Base-by-base conservation (phyloP, 2,888 invertebrate genomes). In the Lepidochrysops patricia region DNA sequence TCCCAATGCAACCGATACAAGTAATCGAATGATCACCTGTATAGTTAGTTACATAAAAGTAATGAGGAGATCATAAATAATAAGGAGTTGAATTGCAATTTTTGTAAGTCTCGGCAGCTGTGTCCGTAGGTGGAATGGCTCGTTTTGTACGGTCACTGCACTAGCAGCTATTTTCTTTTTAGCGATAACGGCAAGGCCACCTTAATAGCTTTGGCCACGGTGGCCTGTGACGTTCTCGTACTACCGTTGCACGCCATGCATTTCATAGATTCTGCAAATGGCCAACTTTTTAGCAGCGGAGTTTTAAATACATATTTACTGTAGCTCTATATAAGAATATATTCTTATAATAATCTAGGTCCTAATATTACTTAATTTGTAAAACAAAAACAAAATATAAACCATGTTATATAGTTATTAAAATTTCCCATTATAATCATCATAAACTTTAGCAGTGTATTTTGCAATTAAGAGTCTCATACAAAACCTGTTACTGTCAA, bases 131-230 rank as follows among this genome's bases (percentile, higher is more conserved):
- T 49, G 57, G 63, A 63, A 63, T 61, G 59, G 60, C 60, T 59
- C 52, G 59, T 59, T 59, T 59, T 19, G 54, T 62, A 60, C 62
- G 63, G 60, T 65, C 65, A 64, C 61, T 65, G 64, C 62, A 62
- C 64, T 60, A 64, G 64, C 68, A 69, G 62, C 76, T 78, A 78
- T 81, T 80, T 82, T 79, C 79, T 78, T 79, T 69, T 79, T 69
- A 72, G 76, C 84, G 85, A 85, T 86, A 86, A 83, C 81, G 73
- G 68, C 84, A 84, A 84, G 86, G 84, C 82, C 82, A 74, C 74
- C 73, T 74, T 83, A 82, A 84, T 82, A 75, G 80, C 77, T 81
- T 84, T 80, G 74, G 82, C 80, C 79, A 84, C 79, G 82, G 78
- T 80, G 73, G 72, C 69, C 72, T 68, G 71, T 60, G 64, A 52